Percentiles rank a stretch among this genome's conserved stretches.
Conservation (phyloP, 2,888 invertebrate genomes). For the Allygus modestus region DNA sequence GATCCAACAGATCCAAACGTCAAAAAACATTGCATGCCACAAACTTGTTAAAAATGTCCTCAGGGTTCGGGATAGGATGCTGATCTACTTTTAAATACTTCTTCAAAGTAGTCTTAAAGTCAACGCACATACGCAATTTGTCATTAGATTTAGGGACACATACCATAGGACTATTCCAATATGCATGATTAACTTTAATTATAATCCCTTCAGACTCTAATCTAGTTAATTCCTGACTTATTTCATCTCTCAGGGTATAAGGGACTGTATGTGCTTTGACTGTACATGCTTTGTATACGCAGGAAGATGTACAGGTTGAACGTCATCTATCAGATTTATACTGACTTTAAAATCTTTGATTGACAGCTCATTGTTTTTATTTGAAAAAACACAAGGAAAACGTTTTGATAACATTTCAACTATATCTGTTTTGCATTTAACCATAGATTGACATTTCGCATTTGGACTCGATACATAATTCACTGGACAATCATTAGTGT, state of each 20-base stretch:
- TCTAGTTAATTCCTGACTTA: background rate
- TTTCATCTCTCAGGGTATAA: background rate
- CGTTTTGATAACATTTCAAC: background rate
- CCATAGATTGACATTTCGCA: background rate
- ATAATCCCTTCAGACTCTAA: background rate
- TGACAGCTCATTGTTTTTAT: background rate
- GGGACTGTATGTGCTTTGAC: background rate
- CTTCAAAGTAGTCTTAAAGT: conserved; percentile 37
- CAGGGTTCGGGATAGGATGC: conserved; percentile 5
- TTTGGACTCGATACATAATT: background rate
- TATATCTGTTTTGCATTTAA: background rate
- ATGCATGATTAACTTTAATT: background rate
- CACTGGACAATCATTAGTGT: background rate
- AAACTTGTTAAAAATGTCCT: conserved; percentile 45
- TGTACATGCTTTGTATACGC: no score
- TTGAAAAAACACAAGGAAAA: background rate
- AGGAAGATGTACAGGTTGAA: background rate
- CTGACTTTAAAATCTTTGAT: conserved; percentile 31
- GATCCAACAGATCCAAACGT: conserved; percentile 14
- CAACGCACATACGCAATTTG: conserved; percentile 25
- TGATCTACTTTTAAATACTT: conserved; percentile 37
- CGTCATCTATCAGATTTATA: background rate
- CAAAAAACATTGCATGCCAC: conserved; percentile 38
- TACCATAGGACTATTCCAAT: background rate
- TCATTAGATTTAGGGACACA: conserved; percentile 18